A percentile compares a stretch with the other conserved stretches of the same genome.
Evolutionary conservation across 2,113 vertebrate genomes (phyloP).

Genomic region (Apaloderma vittatum): DNA sequence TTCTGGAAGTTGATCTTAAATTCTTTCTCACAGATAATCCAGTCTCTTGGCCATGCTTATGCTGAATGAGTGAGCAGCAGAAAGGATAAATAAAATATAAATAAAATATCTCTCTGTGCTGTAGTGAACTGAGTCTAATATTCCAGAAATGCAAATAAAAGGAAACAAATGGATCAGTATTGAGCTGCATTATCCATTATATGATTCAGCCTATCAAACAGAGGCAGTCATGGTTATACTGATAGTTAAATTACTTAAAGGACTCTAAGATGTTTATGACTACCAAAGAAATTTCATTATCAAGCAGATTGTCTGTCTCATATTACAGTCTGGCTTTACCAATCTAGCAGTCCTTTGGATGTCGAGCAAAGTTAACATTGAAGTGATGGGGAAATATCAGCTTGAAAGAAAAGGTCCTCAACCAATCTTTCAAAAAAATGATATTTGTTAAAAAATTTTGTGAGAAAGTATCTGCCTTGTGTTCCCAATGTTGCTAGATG

Average conservation of each 20-base stretch:
- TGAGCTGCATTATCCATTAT: neutral
- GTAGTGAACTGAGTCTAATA: neutral
- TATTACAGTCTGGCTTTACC: conserved; percentile 67
- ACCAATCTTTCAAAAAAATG: conserved; percentile 75
- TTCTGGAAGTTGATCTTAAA: conserved; percentile 52
- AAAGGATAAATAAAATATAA: conserved; percentile 60
- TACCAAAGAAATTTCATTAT: conserved; percentile 76
- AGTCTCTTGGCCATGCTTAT: conserved; percentile 60
- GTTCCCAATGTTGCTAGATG: conserved; percentile 85
- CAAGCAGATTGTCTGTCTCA: conserved; percentile 71
- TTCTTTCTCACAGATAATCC: conserved; percentile 69
- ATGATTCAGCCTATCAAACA: conserved; percentile 40
- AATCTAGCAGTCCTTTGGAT: conserved; percentile 72
- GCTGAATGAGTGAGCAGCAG: conserved; percentile 30
- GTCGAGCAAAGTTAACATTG: conserved; percentile 74
- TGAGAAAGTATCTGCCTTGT: conserved; percentile 84
- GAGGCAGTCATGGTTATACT: conserved; percentile 53
- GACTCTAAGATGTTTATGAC: conserved; percentile 74
- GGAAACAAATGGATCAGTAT: conserved; percentile 10
- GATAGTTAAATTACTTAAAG: conserved; percentile 71
- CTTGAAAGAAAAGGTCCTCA: conserved; percentile 80
- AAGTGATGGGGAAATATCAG: conserved; percentile 76
- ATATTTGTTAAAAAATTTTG: conserved; percentile 81
- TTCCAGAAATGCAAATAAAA: conserved; percentile 8
- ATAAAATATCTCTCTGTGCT: conserved; percentile 40